These are phyloP conservation scores for Apodemus speciosus DNA, from an alignment of 2,113 vertebrate species.

Conservation along the genomic window DNA sequence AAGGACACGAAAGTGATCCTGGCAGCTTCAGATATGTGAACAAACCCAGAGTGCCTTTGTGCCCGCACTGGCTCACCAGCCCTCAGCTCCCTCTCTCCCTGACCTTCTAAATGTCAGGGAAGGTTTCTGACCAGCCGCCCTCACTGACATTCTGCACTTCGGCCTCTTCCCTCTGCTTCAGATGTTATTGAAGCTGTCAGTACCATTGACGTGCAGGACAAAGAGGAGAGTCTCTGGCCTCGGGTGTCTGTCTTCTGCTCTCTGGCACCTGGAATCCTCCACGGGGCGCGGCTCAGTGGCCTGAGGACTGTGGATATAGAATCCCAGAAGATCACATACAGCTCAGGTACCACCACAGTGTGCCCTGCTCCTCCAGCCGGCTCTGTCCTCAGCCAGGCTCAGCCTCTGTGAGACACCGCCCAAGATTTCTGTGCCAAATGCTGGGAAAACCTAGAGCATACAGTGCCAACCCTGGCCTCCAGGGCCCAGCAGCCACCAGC, in stretches of 20 bases:
- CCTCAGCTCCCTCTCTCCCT: not conserved
- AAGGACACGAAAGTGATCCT: not conserved
- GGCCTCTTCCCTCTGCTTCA: constrained; percentile 63
- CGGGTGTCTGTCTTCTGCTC: constrained; percentile 82
- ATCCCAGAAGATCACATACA: constrained; percentile 82
- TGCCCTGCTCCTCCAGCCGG: not conserved
- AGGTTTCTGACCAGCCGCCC: not conserved
- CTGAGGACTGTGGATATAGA: constrained; percentile 86
- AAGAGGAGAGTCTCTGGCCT: constrained; percentile 74
- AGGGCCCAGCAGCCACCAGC: not conserved
- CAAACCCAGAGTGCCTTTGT: not conserved
- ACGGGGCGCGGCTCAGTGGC: constrained; percentile 83
- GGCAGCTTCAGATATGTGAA: not conserved
- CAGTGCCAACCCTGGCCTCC: not conserved
- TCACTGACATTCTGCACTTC: not conserved
- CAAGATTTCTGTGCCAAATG: not conserved
- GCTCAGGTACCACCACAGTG: constrained; percentile 81
- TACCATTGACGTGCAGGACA: constrained; percentile 73
- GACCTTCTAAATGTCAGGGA: not conserved
- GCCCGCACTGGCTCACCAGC: not conserved
- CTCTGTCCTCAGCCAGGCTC: not conserved
- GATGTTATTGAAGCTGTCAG: constrained; percentile 87
- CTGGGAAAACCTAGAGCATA: not conserved
- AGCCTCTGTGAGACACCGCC: rapidly evolving
- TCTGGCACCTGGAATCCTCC: constrained; percentile 83